Evolutionary conservation across 2,888 invertebrate species (phyloP), one percentile per base, ranked within the genome.

Genomic region (Euphydryas editha): DNA sequence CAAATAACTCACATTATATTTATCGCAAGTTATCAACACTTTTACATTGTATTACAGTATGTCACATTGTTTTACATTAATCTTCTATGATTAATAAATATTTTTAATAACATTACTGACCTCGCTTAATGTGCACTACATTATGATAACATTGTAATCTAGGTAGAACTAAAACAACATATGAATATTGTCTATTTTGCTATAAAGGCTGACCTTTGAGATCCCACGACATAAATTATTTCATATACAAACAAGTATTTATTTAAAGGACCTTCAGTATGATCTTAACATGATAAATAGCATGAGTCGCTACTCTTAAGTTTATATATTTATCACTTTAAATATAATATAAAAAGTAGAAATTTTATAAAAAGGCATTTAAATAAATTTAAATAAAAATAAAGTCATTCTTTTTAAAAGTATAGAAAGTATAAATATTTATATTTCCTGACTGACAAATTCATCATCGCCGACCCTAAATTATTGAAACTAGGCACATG

Each of bases 231-330:
- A 24, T 54, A 54, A 54, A 54, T 54, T 54, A 30, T 39, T 42
- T 42, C 18, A 39, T 60, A 54, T 24, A 61, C 61, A 44, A 42
- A 18, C n/a, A 36, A 54, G 20, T 17, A 51, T 58, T 20, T 63
- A 39, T 46, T 37, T 42, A 63, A 58, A 63, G 42, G 63, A 36
- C 42, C 51, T 51, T 63, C 58, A 39, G 58, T 11, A 10, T 63
- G 62, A 56, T 37, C 58, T 58, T 58, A 51, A 42, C n/a, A 46
- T 51, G 42, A 7, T 51, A 58, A 51, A 37, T 15, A 54, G 37
- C 15, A 51, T 51, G 51, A 63, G 51, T 58, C 58, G 30, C 42
- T 21, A 21, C 21, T 49, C 49, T 10, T 10, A 17, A 24, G 21
- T n/a, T 10, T 15, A 51, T 24, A 15, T 21, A 49, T 51, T 15